These are phyloP conservation scores for Drosophila quadrilineata DNA, from an alignment of 1,140 invertebrate species.

Conservation along the genomic window DNA sequence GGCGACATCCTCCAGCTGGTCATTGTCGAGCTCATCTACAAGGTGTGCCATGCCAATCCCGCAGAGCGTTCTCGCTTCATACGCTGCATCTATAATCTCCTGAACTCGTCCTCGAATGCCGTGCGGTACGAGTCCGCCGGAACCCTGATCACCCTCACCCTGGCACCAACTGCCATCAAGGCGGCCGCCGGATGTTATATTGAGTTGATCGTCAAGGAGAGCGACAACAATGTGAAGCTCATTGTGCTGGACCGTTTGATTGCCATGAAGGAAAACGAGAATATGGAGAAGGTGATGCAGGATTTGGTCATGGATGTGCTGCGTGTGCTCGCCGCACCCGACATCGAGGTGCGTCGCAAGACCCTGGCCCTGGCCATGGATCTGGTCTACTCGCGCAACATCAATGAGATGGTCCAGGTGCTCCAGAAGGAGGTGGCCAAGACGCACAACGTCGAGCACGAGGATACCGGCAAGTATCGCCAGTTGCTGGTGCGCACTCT, in stretches of 20 bases:
- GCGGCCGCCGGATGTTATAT: conserved; percentile 99
- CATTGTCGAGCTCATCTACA: conserved; percentile 99
- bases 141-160: conserved; percentile 99
- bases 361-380: conserved; percentile 94
- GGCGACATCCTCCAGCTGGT: conserved; percentile 99
- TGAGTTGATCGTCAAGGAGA: conserved; percentile 99
- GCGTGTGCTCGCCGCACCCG: conserved; percentile 94
- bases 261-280: conserved; percentile 91
- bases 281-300: conserved; percentile 96
- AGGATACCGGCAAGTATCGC: conserved; percentile 97
- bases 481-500: conserved; percentile 97
- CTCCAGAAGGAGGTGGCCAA: conserved; percentile 97
- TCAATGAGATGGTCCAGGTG: conserved; percentile 97
- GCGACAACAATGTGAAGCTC: conserved; percentile 99
- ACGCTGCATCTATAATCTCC: conserved; percentile 97
- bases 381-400: conserved; percentile 95
- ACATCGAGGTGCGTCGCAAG: conserved; percentile 96
- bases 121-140: conserved; percentile 99
- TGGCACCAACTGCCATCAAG: conserved; percentile 98
- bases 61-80: conserved; percentile 97
- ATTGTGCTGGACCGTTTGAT: conserved; percentile 98
- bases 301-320: conserved; percentile 99
- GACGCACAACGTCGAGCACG: conserved; percentile 95
- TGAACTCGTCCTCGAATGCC: conserved; percentile 97
- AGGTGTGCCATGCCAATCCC: conserved; percentile 99